Percentiles rank a stretch among this genome's conserved stretches.
Evolutionary conservation across 2,797 vertebrate genomes (phyloP).

Genomic region (Syncerus caffer): DNA sequence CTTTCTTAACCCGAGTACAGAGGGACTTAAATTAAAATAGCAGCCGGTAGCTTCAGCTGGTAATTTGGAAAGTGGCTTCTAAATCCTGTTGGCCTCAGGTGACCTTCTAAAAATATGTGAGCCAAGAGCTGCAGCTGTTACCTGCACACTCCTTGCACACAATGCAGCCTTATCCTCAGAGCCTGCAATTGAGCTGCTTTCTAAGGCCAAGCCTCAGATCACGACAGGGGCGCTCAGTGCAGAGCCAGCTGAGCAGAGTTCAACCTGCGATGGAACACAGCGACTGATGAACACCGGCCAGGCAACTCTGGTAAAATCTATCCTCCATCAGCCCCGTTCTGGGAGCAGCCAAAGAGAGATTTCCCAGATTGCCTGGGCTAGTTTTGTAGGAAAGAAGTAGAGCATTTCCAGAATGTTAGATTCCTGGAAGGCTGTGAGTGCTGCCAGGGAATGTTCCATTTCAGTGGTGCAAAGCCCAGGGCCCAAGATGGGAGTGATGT

Average conservation of each 20-base stretch:
- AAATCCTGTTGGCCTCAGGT: not conserved
- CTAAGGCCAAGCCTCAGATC: not conserved
- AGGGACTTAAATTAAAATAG: constrained; percentile 10
- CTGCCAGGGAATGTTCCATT: not conserved
- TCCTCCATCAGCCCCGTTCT: not conserved
- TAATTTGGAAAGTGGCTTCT: constrained; percentile 20
- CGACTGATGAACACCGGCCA: not conserved
- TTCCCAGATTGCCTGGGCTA: not conserved
- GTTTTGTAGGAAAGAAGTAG: not conserved
- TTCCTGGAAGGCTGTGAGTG: constrained; percentile 6
- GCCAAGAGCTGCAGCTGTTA: not conserved
- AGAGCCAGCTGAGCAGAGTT: not conserved
- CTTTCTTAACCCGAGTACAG: not conserved
- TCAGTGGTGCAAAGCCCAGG: not conserved
- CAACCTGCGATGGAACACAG: not conserved
- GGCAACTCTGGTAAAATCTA: not conserved
- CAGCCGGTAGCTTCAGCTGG: not conserved
- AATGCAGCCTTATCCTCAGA: not conserved
- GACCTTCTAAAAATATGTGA: constrained; percentile 18
- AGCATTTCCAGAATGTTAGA: constrained; percentile 7
- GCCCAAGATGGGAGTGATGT: not conserved
- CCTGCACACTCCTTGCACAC: not conserved
- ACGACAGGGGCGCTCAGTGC: not conserved
- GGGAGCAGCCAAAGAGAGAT: not conserved
- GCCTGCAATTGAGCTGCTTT: not conserved